Base-by-base conservation (phyloP, 2,888 invertebrate genomes). In the Caenorhabditis sinica region DNA sequence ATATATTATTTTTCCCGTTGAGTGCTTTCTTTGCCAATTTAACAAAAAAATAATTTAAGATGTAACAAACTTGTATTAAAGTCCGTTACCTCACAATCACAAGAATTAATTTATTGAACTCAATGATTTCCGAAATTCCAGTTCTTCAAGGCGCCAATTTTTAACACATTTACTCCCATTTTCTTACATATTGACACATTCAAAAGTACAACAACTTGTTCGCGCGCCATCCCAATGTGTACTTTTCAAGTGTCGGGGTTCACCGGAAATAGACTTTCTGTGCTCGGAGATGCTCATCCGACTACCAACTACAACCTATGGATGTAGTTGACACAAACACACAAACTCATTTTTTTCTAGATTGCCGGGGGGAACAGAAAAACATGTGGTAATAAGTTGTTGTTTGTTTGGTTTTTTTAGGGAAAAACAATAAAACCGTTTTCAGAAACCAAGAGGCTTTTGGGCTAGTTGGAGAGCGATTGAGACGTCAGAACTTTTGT, bases 241-340 rank as follows among this genome's bases (percentile, higher is more conserved):
- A 49, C 23, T 63, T 51, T 65, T 53, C 45, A 60, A 40, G 43
- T 33, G 56, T 40, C 23, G 17, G 58, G 6, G 25, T 33, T 51
- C 40, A 65, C 74, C 63, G 40, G 40, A 65, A 74, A 74, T 74
- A 74, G 63, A 63, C 51, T 33, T 28, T 61, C 20, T 40, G 60
- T 45, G 33, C 63, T 74, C 61, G 40, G 23, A 56, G 68, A 60
- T 58, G 58, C 43, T 45, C 43, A 60, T 61, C 60, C 30, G 43
- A 45, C 61, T 60, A 72, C 58, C 63, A 45, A 58, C 75, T 76
- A 77, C 77, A 69, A 77, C 69, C 45, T 71, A 69, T 43, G n/a
- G n/a, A 2, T 71, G 69, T 69, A 77, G 77, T 77, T 77, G 51
- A 77, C 69, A 49, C 40, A 36, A 66, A 66, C 49, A n/a, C 30